Evolutionary conservation across 2,888 invertebrate genomes (phyloP).

Genomic region (Lymantria dispar): DNA sequence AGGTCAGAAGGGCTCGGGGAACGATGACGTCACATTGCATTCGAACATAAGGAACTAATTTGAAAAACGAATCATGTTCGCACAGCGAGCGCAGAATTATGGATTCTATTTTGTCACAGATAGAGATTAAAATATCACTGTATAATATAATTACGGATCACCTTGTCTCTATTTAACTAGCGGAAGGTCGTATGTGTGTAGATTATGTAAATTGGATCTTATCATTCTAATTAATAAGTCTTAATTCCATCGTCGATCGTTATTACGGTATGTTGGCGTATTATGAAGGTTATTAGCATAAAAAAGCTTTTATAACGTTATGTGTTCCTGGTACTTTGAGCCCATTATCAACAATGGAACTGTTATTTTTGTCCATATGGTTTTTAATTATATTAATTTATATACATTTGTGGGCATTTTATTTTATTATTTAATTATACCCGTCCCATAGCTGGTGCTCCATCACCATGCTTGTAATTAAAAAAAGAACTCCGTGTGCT

Average conservation of each 20-base stretch:
- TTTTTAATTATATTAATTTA: background rate
- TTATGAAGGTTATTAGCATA: slow-evolving; percentile 36
- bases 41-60: slow-evolving; percentile 37
- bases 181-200: slow-evolving; percentile 21
- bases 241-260: slow-evolving; percentile 23
- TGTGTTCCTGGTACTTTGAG: slow-evolving; percentile 32
- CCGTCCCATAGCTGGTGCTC: too few species aligned
- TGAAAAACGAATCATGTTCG: slow-evolving; percentile 32
- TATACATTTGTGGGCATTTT: too few species aligned
- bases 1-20: slow-evolving; percentile 65
- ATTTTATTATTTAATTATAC: too few species aligned
- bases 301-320: slow-evolving; percentile 34
- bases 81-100: slow-evolving; percentile 9
- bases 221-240: slow-evolving; percentile 23
- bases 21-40: slow-evolving; percentile 66
- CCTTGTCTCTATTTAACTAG: slow-evolving; percentile 29
- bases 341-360: slow-evolving; percentile 13
- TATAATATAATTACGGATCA: slow-evolving; percentile 24
- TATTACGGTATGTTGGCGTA: slow-evolving; percentile 37
- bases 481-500: too few species aligned
- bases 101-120: slow-evolving; percentile 6
- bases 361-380: slow-evolving; percentile 6
- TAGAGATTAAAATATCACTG: slow-evolving; percentile 21
- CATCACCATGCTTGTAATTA: too few species aligned
- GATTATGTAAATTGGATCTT: slow-evolving; percentile 32